Conservation (phyloP, 2,113 vertebrate species). For the Xenopus tropicalis region DNA sequence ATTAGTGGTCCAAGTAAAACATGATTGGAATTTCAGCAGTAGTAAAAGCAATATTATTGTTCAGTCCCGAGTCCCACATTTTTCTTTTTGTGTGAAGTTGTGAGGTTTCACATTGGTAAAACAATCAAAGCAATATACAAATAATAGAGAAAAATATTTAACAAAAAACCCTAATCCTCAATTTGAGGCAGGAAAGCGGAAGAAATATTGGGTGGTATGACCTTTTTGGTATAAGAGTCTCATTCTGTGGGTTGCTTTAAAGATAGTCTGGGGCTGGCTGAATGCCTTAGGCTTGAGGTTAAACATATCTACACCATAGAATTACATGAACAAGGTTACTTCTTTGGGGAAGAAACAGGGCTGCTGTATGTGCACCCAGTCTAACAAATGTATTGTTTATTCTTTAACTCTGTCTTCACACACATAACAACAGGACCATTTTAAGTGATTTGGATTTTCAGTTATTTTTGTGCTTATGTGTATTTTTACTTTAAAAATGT, state of each 20-base stretch:
- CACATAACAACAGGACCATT: too few relatives aligned
- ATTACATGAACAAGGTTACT: slow-evolving; percentile 49
- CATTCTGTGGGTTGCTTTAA: slow-evolving; percentile 54
- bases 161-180: slow-evolving; percentile 43
- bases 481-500: too few relatives aligned
- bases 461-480: too few relatives aligned
- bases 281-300: slow-evolving; percentile 14
- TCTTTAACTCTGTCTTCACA: too few relatives aligned
- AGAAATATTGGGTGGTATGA: slow-evolving; percentile 52
- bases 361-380: slow-evolving; percentile 45
- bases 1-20: slow-evolving; percentile 72
- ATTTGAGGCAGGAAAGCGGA: slow-evolving; percentile 48
- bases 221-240: slow-evolving; percentile 49
- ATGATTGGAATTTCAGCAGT: slow-evolving; percentile 73
- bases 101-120: slow-evolving; percentile 61
- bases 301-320: slow-evolving; percentile 52
- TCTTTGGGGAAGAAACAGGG: slow-evolving; percentile 48
- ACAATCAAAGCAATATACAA: slow-evolving; percentile 24
- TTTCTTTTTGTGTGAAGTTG: slow-evolving; percentile 64
- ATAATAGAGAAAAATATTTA: slow-evolving; percentile 4
- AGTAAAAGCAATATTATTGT: slow-evolving; percentile 76
- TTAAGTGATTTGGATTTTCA: too few relatives aligned
- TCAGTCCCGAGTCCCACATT: slow-evolving; percentile 52
- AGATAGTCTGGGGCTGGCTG: slow-evolving; percentile 51
- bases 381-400: slow-evolving; percentile 15